Percentiles rank a stretch among this genome's conserved stretches.
Conservation (phyloP, 2,888 invertebrate genomes). For the Protodeltote pygarga region DNA sequence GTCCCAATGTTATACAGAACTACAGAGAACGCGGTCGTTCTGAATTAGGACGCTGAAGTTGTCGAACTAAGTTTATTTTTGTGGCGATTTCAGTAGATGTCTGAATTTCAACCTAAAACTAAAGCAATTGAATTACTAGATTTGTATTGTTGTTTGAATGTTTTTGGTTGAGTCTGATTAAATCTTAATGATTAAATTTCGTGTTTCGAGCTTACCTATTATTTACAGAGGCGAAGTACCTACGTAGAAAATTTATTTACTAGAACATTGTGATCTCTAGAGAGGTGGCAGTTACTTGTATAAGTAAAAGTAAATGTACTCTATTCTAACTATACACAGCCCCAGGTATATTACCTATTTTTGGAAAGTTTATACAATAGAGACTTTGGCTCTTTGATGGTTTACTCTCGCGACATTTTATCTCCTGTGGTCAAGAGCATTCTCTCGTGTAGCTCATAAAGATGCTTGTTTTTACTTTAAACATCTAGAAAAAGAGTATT, state of each 20-base stretch:
- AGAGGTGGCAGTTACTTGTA: no score
- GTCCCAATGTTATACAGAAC: constrained; percentile 7
- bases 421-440: constrained; percentile 41
- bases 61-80: constrained; percentile 11
- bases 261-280: no score
- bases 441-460: constrained; percentile 38
- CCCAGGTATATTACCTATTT: no score
- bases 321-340: no score
- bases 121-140: not conserved
- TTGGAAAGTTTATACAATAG: constrained; percentile 25
- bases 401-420: constrained; percentile 38
- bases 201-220: no score
- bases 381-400: constrained; percentile 32
- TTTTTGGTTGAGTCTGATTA: not conserved
- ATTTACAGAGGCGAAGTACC: no score
- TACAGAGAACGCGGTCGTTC: constrained; percentile 10
- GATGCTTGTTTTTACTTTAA: constrained; percentile 28
- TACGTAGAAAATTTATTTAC: no score
- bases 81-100: constrained; percentile 10
- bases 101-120: constrained; percentile 4
- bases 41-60: constrained; percentile 20
- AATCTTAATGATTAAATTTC: no score
- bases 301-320: no score
- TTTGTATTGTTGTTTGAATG: not conserved
- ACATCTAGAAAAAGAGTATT: constrained; percentile 28